These are phyloP conservation scores for Camelus dromedarius DNA, from an alignment of 2,113 vertebrate genomes.

Conservation along the genomic window DNA sequence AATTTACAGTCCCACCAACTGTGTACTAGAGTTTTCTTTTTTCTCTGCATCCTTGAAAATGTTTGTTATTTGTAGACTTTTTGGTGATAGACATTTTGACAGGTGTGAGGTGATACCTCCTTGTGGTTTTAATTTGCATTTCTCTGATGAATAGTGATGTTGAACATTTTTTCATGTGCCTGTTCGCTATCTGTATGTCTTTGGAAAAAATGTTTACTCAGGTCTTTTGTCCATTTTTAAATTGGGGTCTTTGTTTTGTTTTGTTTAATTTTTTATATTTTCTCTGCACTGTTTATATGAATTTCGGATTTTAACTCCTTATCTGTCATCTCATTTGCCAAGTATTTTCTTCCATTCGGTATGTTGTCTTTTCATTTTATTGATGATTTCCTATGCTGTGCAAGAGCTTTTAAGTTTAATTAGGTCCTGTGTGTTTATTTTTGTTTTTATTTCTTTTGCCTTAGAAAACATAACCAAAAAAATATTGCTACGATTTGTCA, in stretches of 20 bases:
- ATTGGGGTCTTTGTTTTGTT: background rate
- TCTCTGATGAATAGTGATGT: background rate
- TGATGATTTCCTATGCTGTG: background rate
- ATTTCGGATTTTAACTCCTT: background rate
- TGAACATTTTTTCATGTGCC: background rate
- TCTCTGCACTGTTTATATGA: background rate
- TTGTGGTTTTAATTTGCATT: background rate
- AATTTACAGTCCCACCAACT: too few species aligned
- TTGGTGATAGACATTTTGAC: background rate
- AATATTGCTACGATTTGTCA: background rate
- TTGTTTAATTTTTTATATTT: background rate
- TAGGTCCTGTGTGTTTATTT: background rate
- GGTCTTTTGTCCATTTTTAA: background rate
- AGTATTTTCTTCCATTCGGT: background rate
- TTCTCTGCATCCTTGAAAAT: background rate
- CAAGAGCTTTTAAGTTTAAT: background rate
- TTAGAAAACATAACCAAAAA: background rate
- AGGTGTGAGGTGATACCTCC: background rate
- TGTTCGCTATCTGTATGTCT: background rate
- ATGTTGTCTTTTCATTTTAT: background rate
- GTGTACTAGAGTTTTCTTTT: too few species aligned
- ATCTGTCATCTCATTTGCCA: background rate
- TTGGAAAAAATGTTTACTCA: background rate
- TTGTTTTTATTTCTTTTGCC: background rate
- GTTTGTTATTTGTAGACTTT: background rate